Base-by-base conservation (phyloP, 2,888 invertebrate genomes). In the Allacma fusca region DNA sequence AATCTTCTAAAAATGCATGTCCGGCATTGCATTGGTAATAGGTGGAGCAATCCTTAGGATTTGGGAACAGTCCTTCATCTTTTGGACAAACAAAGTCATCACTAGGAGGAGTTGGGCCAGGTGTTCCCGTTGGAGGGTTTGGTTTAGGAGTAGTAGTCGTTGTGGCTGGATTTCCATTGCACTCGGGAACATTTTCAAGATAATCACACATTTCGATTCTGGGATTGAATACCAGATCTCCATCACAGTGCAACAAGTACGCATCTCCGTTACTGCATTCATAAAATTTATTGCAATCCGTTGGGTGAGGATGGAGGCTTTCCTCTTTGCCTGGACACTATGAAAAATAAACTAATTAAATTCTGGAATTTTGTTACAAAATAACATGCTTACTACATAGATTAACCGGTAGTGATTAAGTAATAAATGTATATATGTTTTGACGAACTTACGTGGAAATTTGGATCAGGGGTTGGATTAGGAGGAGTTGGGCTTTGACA, bases 281-380 rank as follows among this genome's bases (percentile, higher is more conserved):
- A 71, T 80, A 83, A 75, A 81, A 83, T 26, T 77, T 77, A 21
- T 78, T 62, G 64, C 83, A 83, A 75, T 76, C 75, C 2, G 72
- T 73, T 19, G 82, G 79, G 19, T 82, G 76, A 26, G 79, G 76
- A 23, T 62, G 65, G 24, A n/a, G 23, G 0, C 78, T 70, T 12
- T 59, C 50, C 4, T 16, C 73, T 1, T 21, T 40, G 21, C 50
- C n/a, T 5, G 73, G 73, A 26, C 73, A 77, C 69, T 70, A 26
- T 1, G 34, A 34, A 21, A 34, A 1, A 19, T 5, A 26, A 26
- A n/a, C 19, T 13, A 67, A 29, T 28, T 29, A 13, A 40, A 68
- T 23, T 9, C 26, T 23, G n/a, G 21, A 62, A 23, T 62, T 19
- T 50, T 19, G 34, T 34, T 12, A n/a, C n/a, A n/a, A n/a, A n/a